These are phyloP conservation scores for Tribolium castaneum DNA, from an alignment of 1,140 invertebrate genomes.

Conservation along the genomic window DNA sequence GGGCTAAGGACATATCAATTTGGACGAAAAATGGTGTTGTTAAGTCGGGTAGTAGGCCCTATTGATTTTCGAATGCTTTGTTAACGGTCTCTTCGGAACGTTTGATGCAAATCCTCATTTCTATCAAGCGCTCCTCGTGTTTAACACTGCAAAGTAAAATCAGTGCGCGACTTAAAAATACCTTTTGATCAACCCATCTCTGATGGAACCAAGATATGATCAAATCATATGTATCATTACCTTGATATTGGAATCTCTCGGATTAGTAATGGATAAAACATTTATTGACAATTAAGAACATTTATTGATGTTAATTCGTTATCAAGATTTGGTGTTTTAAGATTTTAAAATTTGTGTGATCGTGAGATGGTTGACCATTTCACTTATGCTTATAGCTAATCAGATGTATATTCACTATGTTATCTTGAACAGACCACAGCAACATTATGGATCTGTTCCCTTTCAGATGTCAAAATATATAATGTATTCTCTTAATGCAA, in stretches of 20 bases:
- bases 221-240: slow-evolving; percentile 39
- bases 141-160: slow-evolving; percentile 34
- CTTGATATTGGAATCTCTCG: slow-evolving; percentile 25
- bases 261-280: slow-evolving; percentile 32
- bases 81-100: not conserved
- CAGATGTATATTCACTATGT: slow-evolving; percentile 44
- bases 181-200: slow-evolving; percentile 23
- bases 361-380: slow-evolving; percentile 47
- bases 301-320: slow-evolving; percentile 44
- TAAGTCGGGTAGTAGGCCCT: slow-evolving; percentile 52
- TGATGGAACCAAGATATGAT: slow-evolving; percentile 13
- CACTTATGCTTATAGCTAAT: slow-evolving; percentile 40
- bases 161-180: slow-evolving; percentile 45
- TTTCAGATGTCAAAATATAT: slow-evolving; percentile 44
- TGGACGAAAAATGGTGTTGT: slow-evolving; percentile 36
- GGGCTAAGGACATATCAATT: slow-evolving; percentile 29
- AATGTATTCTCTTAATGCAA: slow-evolving; percentile 56
- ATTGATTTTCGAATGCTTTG: slow-evolving; percentile 45
- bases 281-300: slow-evolving; percentile 36
- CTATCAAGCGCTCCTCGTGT: slow-evolving; percentile 3
- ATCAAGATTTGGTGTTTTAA: slow-evolving; percentile 45
- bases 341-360: slow-evolving; percentile 41
- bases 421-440: slow-evolving; percentile 44
- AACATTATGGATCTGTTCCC: slow-evolving; percentile 42
- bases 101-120: slow-evolving; percentile 39